A percentile compares a stretch with the other conserved stretches of the same genome.
phyloP scores from a whole-genome alignment of 2,797 vertebrate species.

The Champsocephalus esox region DNA sequence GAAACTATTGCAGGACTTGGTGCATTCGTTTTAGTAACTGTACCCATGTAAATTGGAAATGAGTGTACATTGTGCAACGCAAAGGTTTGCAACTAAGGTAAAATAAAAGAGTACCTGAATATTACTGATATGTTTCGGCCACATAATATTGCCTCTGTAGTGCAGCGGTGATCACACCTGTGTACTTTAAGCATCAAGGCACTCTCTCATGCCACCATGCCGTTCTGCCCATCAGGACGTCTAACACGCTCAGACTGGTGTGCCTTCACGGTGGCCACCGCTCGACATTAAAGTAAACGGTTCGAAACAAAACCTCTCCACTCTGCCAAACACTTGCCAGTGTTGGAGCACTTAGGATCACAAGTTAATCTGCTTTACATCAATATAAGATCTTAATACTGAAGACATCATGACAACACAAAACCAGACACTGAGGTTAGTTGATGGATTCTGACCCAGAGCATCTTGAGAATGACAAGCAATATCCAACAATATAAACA shows the following conservation, averaged over 20 bases:
- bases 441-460: slow-evolving; percentile 24
- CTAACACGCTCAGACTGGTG: slow-evolving; percentile 1
- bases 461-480: slow-evolving; percentile 22
- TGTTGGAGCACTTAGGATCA: slow-evolving; percentile 29
- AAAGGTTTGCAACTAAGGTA: background rate
- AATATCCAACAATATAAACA: slow-evolving; percentile 30
- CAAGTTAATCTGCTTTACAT: slow-evolving; percentile 38
- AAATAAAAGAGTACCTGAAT: background rate
- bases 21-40: background rate
- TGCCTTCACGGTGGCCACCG: slow-evolving; percentile 33
- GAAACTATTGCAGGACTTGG: background rate
- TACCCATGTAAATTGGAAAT: background rate
- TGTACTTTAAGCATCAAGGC: slow-evolving; percentile 4
- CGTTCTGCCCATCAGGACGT: slow-evolving; percentile 8
- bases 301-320: slow-evolving; percentile 22
- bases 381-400: slow-evolving; percentile 30
- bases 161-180: background rate
- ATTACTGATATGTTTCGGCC: background rate
- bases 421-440: slow-evolving; percentile 23
- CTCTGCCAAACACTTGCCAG: slow-evolving; percentile 12
- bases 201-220: background rate
- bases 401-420: slow-evolving; percentile 41
- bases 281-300: slow-evolving; percentile 37
- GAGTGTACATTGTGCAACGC: background rate
- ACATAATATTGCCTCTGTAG: background rate